phyloP scores from a whole-genome alignment of 2,113 vertebrate species.

The Capra hircus region DNA sequence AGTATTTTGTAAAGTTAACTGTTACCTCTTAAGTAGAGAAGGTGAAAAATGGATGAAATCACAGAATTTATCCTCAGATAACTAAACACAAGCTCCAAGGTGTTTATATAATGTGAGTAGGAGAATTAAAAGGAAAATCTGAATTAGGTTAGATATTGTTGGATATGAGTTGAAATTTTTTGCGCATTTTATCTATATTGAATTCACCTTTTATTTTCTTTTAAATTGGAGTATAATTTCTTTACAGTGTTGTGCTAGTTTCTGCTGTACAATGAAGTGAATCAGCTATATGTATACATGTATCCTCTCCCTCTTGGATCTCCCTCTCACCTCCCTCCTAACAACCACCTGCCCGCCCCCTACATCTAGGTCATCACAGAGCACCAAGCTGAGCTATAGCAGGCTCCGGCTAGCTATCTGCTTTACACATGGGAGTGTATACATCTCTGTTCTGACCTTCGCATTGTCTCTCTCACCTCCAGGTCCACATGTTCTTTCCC shows the following conservation, averaged over 20 bases:
- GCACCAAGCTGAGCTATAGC: not conserved
- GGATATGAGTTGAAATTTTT: not conserved
- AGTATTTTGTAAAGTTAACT: not conserved
- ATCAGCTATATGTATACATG: not conserved
- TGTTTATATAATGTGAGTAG: not conserved
- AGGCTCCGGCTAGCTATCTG: not conserved
- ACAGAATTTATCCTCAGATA: not conserved
- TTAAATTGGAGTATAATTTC: not conserved
- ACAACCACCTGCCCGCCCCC: not conserved
- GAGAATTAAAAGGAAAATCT: not conserved
- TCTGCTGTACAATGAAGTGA: not conserved
- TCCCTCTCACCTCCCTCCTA: not conserved
- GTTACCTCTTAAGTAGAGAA: not conserved
- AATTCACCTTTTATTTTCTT: not conserved
- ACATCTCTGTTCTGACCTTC: not conserved
- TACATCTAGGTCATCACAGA: not conserved
- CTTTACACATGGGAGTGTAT: not conserved
- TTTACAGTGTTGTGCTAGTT: not conserved
- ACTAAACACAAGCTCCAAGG: not conserved
- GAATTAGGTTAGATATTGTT: not conserved
- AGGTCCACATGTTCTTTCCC: not conserved
- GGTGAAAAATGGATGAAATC: not conserved
- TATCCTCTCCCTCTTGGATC: not conserved
- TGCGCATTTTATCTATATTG: not conserved
- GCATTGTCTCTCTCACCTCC: not conserved